Percentiles rank a stretch among this genome's conserved stretches.
Evolutionary conservation across 2,113 vertebrate species (phyloP).

Genomic region (Caracal caracal): DNA sequence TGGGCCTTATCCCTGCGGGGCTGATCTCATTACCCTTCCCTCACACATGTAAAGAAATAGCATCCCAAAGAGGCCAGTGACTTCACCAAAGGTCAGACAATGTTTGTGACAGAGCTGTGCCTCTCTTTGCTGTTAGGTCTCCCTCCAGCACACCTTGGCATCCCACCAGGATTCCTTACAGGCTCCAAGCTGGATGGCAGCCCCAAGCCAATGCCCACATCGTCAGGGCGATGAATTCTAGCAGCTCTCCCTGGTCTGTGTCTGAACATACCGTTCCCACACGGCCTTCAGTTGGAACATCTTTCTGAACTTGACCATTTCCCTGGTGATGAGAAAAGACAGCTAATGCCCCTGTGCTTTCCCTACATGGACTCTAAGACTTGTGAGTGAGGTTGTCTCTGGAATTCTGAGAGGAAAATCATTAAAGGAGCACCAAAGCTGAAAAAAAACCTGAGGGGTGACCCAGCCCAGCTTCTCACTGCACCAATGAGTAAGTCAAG

Average conservation of each 20-base stretch:
- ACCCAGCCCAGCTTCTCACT: background rate
- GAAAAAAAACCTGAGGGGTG: background rate
- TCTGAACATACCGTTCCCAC: background rate
- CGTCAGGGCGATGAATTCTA: background rate
- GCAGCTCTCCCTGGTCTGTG: background rate
- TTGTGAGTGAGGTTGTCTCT: background rate
- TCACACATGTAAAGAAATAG: background rate
- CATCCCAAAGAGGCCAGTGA: background rate
- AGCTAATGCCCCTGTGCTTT: background rate
- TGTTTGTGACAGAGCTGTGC: background rate
- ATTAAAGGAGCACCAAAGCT: background rate
- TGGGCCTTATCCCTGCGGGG: background rate
- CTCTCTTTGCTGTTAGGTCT: background rate
- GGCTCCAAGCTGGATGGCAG: background rate
- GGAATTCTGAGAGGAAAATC: slow-evolving; percentile 22
- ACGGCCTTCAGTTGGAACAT: background rate
- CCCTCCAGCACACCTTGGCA: background rate
- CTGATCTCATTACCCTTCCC: background rate
- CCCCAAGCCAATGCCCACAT: background rate
- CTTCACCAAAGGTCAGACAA: background rate
- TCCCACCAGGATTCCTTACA: background rate
- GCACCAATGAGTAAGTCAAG: background rate
- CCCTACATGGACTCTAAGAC: slow-evolving; percentile 18
- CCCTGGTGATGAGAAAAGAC: background rate
- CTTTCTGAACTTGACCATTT: background rate